Percentiles rank a stretch among this genome's conserved stretches.
Evolutionary conservation across 2,113 vertebrate genomes (phyloP).

Genomic region (Anhinga anhinga): DNA sequence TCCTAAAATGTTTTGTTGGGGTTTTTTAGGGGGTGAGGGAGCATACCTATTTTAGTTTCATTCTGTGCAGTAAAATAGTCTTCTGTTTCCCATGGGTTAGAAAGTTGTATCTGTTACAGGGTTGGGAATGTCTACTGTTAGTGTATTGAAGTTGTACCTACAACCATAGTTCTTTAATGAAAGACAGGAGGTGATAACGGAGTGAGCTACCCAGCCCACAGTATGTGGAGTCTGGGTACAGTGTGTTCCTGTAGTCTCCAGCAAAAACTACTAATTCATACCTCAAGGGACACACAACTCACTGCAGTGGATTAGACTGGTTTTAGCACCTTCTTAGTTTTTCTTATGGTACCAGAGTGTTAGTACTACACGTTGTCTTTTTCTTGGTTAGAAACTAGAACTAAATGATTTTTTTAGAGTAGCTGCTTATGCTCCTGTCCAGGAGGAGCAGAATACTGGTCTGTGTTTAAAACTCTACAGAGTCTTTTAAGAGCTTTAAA

Average conservation of each 20-base stretch:
- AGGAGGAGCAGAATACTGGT: neutral
- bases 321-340: neutral
- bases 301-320: rapidly evolving
- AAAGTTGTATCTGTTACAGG: neutral
- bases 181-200: neutral
- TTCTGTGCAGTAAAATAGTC: neutral
- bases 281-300: neutral
- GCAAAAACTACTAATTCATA: neutral
- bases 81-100: neutral
- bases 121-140: neutral
- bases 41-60: neutral
- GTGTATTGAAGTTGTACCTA: neutral
- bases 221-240: neutral
- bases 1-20: neutral
- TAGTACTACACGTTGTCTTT: neutral
- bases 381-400: neutral
- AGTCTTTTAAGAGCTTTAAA: neutral
- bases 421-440: neutral
- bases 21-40: neutral
- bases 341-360: neutral
- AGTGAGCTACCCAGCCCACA: neutral
- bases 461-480: neutral
- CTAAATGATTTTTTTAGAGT: neutral
- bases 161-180: neutral
- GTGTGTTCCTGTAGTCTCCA: neutral